phyloP scores from a whole-genome alignment of 92 coral and sea anemone genomes.

The Parazoanthus darwini region DNA sequence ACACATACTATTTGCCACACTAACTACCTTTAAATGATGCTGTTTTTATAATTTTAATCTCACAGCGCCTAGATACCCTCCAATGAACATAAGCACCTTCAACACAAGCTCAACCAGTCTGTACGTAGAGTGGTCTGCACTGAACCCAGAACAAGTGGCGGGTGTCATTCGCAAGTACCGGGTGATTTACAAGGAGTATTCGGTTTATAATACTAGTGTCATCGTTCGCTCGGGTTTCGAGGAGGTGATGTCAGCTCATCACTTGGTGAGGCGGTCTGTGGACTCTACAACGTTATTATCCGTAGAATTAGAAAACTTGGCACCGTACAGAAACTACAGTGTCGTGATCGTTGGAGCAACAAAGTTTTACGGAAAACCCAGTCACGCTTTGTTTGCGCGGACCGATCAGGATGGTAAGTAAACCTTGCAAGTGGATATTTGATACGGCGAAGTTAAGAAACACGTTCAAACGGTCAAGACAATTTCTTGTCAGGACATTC shows the following conservation, averaged over 20 bases:
- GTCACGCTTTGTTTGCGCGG: constrained; percentile 51
- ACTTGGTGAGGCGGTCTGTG: constrained; percentile 18
- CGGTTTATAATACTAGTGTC: background rate
- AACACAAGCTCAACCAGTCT: constrained; percentile 74
- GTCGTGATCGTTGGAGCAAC: constrained; percentile 64
- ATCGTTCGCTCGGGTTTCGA: constrained; percentile 2
- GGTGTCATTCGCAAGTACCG: constrained; percentile 74
- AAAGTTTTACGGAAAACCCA: constrained; percentile 60
- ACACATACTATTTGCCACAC: no score
- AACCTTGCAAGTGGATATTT: background rate
- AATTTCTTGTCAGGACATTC: background rate
- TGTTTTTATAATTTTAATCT: background rate
- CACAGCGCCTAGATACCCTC: constrained; percentile 76
- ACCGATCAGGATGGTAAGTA: constrained; percentile 80
- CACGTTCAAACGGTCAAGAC: no score
- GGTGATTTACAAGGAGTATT: constrained; percentile 44
- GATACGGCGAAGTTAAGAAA: background rate
- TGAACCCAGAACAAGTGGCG: constrained; percentile 56
- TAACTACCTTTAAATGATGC: no score
- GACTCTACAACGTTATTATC: constrained; percentile 42
- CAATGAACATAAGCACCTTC: constrained; percentile 58
- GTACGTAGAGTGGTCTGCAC: constrained; percentile 62
- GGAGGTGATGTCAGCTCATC: background rate
- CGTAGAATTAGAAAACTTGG: constrained; percentile 52
- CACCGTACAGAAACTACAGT: constrained; percentile 71